These are phyloP conservation scores for Gallinago nigripennis DNA, from an alignment of 2,797 vertebrate genomes.

Conservation along the genomic window DNA sequence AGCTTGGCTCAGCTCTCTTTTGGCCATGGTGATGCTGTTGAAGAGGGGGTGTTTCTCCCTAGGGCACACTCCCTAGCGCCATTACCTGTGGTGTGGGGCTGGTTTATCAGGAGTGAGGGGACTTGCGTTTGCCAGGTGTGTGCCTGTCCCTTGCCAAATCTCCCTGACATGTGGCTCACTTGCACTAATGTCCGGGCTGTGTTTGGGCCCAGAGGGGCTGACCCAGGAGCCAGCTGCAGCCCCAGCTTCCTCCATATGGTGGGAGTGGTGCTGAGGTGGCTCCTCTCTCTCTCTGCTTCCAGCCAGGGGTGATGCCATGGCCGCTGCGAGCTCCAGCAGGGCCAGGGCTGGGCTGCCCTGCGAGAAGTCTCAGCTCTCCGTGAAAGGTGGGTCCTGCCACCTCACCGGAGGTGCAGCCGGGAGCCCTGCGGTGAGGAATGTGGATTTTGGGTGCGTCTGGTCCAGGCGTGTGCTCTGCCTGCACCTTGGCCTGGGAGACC, in stretches of 20 bases:
- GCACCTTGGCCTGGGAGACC: accelerated
- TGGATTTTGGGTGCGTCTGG: accelerated
- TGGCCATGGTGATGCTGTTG: accelerated
- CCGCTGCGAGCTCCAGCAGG: slow-evolving; percentile 88
- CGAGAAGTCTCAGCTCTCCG: slow-evolving; percentile 89
- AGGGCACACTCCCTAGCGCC: too few relatives aligned
- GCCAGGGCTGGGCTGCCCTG: slow-evolving; percentile 78
- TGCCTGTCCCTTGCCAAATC: accelerated
- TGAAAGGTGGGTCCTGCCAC: slow-evolving; percentile 85
- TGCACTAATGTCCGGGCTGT: accelerated
- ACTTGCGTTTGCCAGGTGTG: accelerated
- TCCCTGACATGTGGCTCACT: accelerated
- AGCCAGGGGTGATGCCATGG: slow-evolving; percentile 87
- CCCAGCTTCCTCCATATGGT: accelerated
- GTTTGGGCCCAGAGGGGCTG: neutral
- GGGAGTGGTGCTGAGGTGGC: neutral
- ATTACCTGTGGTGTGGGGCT: neutral
- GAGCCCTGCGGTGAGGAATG: accelerated
- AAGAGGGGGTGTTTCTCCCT: neutral
- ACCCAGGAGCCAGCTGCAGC: accelerated
- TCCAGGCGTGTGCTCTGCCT: accelerated
- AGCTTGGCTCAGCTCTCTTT: accelerated
- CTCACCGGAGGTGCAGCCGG: accelerated
- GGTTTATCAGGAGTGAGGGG: neutral
- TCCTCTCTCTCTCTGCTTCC: slow-evolving; percentile 36